Percentiles rank a stretch among this genome's conserved stretches.
These are phyloP conservation scores for Lasioglossum calceatum DNA, from an alignment of 2,888 invertebrate genomes.

Conservation along the genomic window DNA sequence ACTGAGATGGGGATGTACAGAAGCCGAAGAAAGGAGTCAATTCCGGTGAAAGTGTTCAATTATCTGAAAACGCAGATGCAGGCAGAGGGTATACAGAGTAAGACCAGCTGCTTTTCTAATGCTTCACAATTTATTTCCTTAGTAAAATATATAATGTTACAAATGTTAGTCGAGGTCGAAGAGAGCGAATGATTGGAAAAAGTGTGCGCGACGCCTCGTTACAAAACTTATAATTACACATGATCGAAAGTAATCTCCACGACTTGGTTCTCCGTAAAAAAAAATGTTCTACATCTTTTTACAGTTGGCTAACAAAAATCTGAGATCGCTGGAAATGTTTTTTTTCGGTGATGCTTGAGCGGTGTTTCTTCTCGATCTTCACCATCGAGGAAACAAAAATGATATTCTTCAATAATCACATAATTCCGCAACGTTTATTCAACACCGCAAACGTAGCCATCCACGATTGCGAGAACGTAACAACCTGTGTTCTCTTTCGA, in stretches of 20 bases:
- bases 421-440: slow-evolving; percentile 22
- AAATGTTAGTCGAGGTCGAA: slow-evolving; percentile 43
- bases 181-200: slow-evolving; percentile 33
- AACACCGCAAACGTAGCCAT: slow-evolving; percentile 36
- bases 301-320: slow-evolving; percentile 12
- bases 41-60: slow-evolving; percentile 77
- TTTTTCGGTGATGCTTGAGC: not conserved
- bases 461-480: slow-evolving; percentile 34
- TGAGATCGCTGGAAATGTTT: slow-evolving; percentile 3
- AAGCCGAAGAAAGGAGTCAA: slow-evolving; percentile 75
- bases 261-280: not conserved
- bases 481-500: not conserved
- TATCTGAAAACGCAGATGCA: slow-evolving; percentile 80
- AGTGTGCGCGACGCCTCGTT: not conserved
- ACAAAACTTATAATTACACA: slow-evolving; percentile 10
- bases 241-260: not conserved
- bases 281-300: slow-evolving; percentile 29
- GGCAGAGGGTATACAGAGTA: slow-evolving; percentile 72
- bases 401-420: slow-evolving; percentile 5
- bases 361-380: not conserved
- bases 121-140: slow-evolving; percentile 61
- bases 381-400: slow-evolving; percentile 33
- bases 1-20: slow-evolving; percentile 76
- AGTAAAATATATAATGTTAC: slow-evolving; percentile 58
- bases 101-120: slow-evolving; percentile 62